Evolutionary conservation across 2,888 invertebrate species (phyloP), one percentile per base, ranked within the genome.

Genomic region (Galerucella calmariensis): DNA sequence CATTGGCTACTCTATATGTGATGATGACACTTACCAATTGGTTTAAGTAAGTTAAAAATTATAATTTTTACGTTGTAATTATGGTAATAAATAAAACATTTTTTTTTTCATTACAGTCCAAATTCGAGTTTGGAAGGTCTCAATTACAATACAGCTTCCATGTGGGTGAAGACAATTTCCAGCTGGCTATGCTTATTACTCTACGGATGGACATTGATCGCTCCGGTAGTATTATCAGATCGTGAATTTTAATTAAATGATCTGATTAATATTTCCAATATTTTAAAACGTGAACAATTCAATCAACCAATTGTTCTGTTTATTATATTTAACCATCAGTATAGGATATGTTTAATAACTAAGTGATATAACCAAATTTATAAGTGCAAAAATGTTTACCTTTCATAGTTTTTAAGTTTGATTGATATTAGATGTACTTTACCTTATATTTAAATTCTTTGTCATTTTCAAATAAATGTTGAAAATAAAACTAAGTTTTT

Each of bases 21-120:
- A 99, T 99, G 99, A 99, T 99, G 99, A 99, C 99, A 1, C 91
- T 99, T 74, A 99, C 99, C 82, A 98, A 98, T 88, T 99, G 99
- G 99, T 99, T 96, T 90, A 94, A 95, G 98, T 98, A 89, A 93
- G 97, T 95, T 41, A 9, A 41, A 41, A 41, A 41, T 35, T 5
- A 35, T 35, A 35, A 35, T 41, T 41, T 41, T 9, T 5, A 41
- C 35, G 35, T 9, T 9, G 1, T 41, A 41, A 41, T 41, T 41
- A 41, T 41, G 8, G 8, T 9, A 41, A 41, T 24, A 46, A 67
- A 24, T 20, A 20, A 16, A 46, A 9, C 11, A 2, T 20, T 58
- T 51, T 51, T n/a, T n/a, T 16, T 51, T 74, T 72, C 77, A 20
- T 67, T 80, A 62, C 62, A 97, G 97, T 83, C 97, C 98, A 69